A percentile compares a stretch with the other conserved stretches of the same genome.
Conservation (phyloP, 2,888 invertebrate species). For the Alviniconcha strummeri region DNA sequence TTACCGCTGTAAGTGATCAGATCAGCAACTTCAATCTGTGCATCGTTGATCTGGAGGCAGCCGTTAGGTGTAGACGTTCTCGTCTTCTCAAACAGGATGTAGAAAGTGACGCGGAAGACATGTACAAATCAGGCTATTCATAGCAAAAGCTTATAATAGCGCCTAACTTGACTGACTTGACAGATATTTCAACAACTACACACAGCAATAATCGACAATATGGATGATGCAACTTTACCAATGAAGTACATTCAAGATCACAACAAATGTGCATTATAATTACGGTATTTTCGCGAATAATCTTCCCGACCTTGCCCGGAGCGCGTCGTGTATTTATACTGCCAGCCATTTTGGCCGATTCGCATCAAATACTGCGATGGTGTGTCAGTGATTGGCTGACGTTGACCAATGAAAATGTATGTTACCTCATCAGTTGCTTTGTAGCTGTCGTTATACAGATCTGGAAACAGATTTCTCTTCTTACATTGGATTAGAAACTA, state of each 20-base stretch:
- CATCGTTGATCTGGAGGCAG: too few relatives aligned
- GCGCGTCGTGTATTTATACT: conserved; percentile 94
- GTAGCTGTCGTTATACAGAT: background rate
- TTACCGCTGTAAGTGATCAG: too few relatives aligned
- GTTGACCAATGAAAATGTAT: conserved; percentile 35
- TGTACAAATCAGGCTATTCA: background rate
- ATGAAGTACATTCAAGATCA: background rate
- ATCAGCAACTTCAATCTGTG: too few relatives aligned
- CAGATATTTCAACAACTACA: background rate
- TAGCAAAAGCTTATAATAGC: background rate
- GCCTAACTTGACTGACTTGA: background rate
- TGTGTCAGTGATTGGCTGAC: conserved; percentile 53
- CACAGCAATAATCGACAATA: background rate
- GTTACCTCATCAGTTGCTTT: conserved; percentile 10
- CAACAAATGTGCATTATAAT: conserved; percentile 2
- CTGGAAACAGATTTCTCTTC: too few relatives aligned
- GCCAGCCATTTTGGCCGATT: conserved; percentile 89
- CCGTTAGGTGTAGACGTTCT: too few relatives aligned
- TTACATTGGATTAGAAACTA: too few relatives aligned
- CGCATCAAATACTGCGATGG: conserved; percentile 62
- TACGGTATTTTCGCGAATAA: conserved; percentile 31
- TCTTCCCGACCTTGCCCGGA: conserved; percentile 58
- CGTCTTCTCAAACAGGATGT: conserved; percentile 29
- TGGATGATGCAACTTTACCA: background rate
- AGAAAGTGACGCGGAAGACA: background rate